Conservation (phyloP, 2,797 vertebrate genomes). For the Sylvilagus floridanus region DNA sequence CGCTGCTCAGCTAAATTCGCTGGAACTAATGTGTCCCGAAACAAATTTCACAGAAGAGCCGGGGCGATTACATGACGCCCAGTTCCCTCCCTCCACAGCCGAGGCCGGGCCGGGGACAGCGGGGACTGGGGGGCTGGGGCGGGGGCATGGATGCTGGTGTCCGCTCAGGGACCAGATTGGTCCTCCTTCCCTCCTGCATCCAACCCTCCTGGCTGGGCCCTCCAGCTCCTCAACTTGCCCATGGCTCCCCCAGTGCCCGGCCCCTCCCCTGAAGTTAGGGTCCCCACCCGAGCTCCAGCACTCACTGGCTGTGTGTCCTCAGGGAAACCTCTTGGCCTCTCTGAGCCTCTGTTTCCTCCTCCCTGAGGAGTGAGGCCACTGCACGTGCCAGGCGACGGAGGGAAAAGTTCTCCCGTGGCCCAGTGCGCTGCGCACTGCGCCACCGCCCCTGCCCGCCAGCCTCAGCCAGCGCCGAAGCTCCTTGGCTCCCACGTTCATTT, state of each 20-base stretch:
- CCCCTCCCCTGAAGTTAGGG: background rate
- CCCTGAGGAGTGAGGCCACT: no score
- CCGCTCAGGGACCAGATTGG: background rate
- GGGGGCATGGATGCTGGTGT: accelerated
- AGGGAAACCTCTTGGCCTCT: background rate
- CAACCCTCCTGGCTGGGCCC: accelerated
- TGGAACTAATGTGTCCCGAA: constrained; percentile 83
- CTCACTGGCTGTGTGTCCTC: background rate
- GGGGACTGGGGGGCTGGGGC: accelerated
- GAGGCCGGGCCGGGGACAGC: background rate
- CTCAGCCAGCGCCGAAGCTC: no score
- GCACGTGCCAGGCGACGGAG: background rate
- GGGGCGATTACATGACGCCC: constrained; percentile 78
- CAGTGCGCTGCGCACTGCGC: no score
- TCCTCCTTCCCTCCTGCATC: background rate
- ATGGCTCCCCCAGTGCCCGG: accelerated
- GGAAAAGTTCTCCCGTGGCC: accelerated
- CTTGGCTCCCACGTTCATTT: background rate
- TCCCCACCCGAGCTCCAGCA: background rate
- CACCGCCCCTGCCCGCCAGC: no score
- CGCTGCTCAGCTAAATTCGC: constrained; percentile 84
- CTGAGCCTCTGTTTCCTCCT: background rate
- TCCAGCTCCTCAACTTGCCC: background rate
- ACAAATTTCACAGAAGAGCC: constrained; percentile 83
- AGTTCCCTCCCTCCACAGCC: constrained; percentile 33